Evolutionary conservation across 2,113 vertebrate species (phyloP).

Genomic region (Chionodraco myersi): DNA sequence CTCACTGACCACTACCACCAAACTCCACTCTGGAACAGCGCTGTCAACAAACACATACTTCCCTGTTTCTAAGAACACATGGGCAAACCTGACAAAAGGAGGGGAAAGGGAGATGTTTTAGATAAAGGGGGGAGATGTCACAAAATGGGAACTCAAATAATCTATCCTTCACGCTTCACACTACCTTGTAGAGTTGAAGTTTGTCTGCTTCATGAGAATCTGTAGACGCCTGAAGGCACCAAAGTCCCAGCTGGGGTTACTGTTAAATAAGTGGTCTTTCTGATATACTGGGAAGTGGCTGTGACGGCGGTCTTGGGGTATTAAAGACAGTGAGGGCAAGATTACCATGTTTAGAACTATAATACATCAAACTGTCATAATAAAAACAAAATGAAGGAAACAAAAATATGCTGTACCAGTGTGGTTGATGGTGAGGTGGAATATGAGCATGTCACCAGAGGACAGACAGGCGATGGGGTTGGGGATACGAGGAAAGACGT

Average conservation of each 20-base stretch:
- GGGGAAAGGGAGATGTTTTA: neutral
- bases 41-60: slow-evolving; percentile 91
- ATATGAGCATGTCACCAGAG: slow-evolving; percentile 88
- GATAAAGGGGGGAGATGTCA: neutral
- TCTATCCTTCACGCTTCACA: neutral
- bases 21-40: slow-evolving; percentile 79
- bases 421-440: slow-evolving; percentile 87
- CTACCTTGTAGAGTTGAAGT: slow-evolving; percentile 89
- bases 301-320: slow-evolving; percentile 80
- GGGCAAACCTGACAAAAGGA: slow-evolving; percentile 87
- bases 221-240: slow-evolving; percentile 89
- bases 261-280: slow-evolving; percentile 93
- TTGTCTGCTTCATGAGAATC: slow-evolving; percentile 88
- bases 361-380: neutral
- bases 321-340: slow-evolving; percentile 16
- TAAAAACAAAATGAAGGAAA: neutral
- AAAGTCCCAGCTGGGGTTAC: slow-evolving; percentile 92
- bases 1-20: slow-evolving; percentile 88
- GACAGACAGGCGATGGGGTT: slow-evolving; percentile 90
- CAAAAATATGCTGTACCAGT: slow-evolving; percentile 76
- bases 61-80: slow-evolving; percentile 89
- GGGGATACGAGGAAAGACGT: slow-evolving; percentile 81
- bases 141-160: neutral
- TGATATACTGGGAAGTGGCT: slow-evolving; percentile 94
- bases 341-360: neutral